Base-by-base conservation (phyloP, 2,797 vertebrate species). In the Argya squamiceps region DNA sequence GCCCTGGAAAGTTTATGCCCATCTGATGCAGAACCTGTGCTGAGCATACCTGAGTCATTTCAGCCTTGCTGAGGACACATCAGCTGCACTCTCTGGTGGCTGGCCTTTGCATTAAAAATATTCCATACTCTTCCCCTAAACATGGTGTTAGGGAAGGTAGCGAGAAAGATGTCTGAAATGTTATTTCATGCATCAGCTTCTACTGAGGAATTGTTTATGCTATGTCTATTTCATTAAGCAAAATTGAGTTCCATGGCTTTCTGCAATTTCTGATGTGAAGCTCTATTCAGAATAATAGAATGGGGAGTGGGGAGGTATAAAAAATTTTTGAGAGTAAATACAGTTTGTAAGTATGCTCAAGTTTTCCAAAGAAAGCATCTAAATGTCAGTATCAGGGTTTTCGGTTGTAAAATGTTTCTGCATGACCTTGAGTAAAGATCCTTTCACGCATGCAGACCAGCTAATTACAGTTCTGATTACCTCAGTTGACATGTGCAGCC, bases 21-120 rank as follows among this genome's bases (percentile, higher is more conserved):
- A 29, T 44, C 41, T n/a, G n/a, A 52, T 39, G 34, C 59, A 77
- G 86, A 44, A 24, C 46, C 27, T 39, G 60, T 0, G 0, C 39
- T 26, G 56, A 41, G 3, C 64, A 56, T 24, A 4, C 36, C 30
- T 0, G 0, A 53, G 34, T 20, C 1, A 0, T 64, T 59, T 52
- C 34, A 20, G 29, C 30, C 30, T 19, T 56, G 1, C 9, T 17
- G 56, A 47, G 71, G 64, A 8, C 13, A 21, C 12, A 29, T 30
- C 60, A 32, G 69, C 69, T 55, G 47, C 24, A 1, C 34, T 58
- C 29, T 3, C 47, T 67, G 36, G 41, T 65, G 55, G 41, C 15
- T 64, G 44, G 20, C 41, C 46, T 65, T 60, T 27, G 65, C 56
- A 58, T 27, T n/a, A 69, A 16, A n/a, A 88, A 27, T n/a, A 10